Conservation (phyloP, 2,797 vertebrate species). For the Ammospiza maritima region DNA sequence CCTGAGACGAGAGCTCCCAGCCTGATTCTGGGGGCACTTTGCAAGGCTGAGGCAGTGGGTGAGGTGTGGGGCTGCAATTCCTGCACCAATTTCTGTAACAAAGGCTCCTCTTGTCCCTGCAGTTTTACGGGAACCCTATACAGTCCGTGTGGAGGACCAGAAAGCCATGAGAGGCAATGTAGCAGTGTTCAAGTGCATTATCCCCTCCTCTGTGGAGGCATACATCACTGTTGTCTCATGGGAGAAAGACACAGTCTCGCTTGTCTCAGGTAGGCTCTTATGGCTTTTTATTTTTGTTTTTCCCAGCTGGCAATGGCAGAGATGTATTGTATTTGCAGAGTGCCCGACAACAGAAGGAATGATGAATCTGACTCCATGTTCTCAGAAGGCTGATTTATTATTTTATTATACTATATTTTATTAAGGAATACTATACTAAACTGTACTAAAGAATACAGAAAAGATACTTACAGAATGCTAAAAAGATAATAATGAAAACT, state of each 20-base stretch:
- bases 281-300: background rate
- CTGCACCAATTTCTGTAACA: background rate
- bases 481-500: background rate
- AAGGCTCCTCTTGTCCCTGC: background rate
- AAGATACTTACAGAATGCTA: background rate
- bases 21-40: background rate
- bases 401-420: background rate
- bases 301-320: background rate
- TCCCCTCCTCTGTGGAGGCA: conserved; percentile 97
- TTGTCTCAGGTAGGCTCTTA: conserved; percentile 93
- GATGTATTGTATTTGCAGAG: background rate
- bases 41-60: too few species aligned
- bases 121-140: conserved; percentile 99
- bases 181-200: conserved; percentile 99
- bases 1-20: background rate
- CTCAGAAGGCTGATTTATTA: background rate
- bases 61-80: rapidly evolving
- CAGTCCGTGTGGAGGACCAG: conserved; percentile 99
- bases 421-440: background rate
- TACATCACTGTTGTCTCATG: conserved; percentile 98
- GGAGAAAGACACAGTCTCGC: conserved; percentile 99
- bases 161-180: conserved; percentile 99
- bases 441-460: background rate
- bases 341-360: background rate
- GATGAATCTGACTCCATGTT: background rate